phyloP scores from a whole-genome alignment of 2,888 invertebrate species.

The Neoaliturus tenellus region DNA sequence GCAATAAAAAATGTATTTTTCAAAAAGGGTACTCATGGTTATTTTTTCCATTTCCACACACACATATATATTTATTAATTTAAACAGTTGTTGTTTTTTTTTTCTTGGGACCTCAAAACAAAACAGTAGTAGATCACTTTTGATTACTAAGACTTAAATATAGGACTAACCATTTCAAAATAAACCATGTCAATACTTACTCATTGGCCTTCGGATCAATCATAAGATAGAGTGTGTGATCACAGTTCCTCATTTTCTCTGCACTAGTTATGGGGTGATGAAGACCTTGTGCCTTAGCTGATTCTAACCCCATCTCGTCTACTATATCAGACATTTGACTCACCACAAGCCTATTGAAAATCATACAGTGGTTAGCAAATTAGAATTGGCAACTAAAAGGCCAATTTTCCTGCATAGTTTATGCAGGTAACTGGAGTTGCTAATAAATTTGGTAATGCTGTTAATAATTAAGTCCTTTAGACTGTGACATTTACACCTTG shows the following conservation, averaged over 20 bases:
- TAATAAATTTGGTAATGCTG: too few species aligned
- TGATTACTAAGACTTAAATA: too few species aligned
- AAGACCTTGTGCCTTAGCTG: conserved; percentile 84
- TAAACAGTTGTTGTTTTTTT: too few species aligned
- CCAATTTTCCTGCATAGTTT: neutral
- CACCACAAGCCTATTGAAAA: conserved; percentile 48
- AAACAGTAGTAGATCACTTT: too few species aligned
- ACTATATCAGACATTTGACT: conserved; percentile 73
- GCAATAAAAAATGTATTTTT: too few species aligned
- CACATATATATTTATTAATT: too few species aligned
- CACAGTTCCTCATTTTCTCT: conserved; percentile 79
- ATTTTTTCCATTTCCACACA: too few species aligned
- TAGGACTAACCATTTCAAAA: too few species aligned
- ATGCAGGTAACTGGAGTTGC: neutral
- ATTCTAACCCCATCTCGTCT: conserved; percentile 83
- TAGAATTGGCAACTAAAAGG: neutral
- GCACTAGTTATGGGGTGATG: conserved; percentile 84
- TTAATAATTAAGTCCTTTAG: too few species aligned
- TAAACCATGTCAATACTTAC: conserved; percentile 74
- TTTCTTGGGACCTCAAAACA: too few species aligned
- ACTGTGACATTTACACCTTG: too few species aligned
- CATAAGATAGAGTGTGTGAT: conserved; percentile 76
- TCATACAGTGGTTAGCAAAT: neutral
- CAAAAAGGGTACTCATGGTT: too few species aligned
- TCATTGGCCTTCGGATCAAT: conserved; percentile 75